A percentile compares a stretch with the other conserved stretches of the same genome.
These are phyloP conservation scores for Spongilla lacustris DNA, from an alignment of 37 sponge, comb jelly and placozoan species.

Conservation along the genomic window DNA sequence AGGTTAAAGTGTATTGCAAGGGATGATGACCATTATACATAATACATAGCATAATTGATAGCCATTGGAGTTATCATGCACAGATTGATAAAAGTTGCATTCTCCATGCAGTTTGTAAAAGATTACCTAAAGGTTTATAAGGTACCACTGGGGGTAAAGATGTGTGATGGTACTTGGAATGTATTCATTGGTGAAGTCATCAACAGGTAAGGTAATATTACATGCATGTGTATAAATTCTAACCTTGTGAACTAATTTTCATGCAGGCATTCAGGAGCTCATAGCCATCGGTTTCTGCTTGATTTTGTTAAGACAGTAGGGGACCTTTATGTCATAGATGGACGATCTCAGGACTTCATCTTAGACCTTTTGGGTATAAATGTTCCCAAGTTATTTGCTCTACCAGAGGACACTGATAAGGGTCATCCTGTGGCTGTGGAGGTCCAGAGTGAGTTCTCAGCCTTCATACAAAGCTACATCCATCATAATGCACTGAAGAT, in stretches of 20 bases:
- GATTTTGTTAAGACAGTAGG: slow-evolving; percentile 30
- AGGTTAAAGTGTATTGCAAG: too few species aligned
- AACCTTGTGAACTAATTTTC: too few species aligned
- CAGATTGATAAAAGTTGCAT: too few species aligned
- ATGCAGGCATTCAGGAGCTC: slow-evolving; percentile 17
- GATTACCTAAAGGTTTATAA: slow-evolving; percentile 42
- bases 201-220: slow-evolving; percentile 18
- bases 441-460: neutral
- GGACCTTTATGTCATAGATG: slow-evolving; percentile 5
- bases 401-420: too few species aligned
- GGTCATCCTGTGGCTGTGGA: neutral
- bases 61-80: too few species aligned
- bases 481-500: neutral
- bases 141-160: slow-evolving; percentile 21
- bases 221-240: too few species aligned
- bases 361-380: slow-evolving; percentile 44
- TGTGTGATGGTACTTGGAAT: slow-evolving; percentile 53
- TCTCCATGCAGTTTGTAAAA: slow-evolving; percentile 42
- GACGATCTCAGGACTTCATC: slow-evolving; percentile 32
- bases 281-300: slow-evolving; percentile 24
- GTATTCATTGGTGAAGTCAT: slow-evolving; percentile 41
- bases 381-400: slow-evolving; percentile 43
- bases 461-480: slow-evolving; percentile 11
- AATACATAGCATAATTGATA: too few species aligned
- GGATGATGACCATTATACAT: too few species aligned